phyloP scores from a whole-genome alignment of 1,140 invertebrate genomes.

The Sarcophaga peregrina region DNA sequence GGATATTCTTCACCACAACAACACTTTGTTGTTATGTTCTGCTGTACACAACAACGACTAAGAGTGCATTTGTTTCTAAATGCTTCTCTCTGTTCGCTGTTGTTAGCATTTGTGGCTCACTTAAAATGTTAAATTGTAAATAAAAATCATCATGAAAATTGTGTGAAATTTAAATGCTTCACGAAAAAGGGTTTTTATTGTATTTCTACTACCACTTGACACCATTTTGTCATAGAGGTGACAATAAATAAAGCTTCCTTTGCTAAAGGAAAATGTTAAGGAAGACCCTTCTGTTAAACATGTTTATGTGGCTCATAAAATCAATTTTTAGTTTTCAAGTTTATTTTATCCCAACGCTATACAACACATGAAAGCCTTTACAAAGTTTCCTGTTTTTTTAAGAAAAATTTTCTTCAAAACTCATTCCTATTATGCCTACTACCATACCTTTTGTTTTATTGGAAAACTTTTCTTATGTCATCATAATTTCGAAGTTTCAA shows the following conservation, averaged over 20 bases:
- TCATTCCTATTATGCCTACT: too few relatives aligned
- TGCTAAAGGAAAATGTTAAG: too few relatives aligned
- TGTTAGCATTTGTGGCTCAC: background rate
- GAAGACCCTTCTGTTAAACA: background rate
- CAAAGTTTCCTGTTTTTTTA: background rate
- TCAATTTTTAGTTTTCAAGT: background rate
- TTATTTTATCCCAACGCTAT: background rate
- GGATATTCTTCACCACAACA: background rate
- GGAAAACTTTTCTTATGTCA: background rate
- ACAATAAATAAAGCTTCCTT: background rate
- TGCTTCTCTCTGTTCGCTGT: background rate
- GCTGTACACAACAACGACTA: too few relatives aligned
- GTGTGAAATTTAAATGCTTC: background rate
- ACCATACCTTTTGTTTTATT: too few relatives aligned
- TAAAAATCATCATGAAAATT: background rate
- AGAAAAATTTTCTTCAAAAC: too few relatives aligned
- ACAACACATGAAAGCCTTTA: background rate
- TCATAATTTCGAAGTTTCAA: background rate
- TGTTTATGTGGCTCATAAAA: background rate
- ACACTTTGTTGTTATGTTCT: too few relatives aligned
- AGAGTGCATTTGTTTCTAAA: background rate
- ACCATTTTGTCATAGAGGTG: background rate
- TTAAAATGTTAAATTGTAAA: slow-evolving; percentile 2
- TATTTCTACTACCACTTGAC: background rate
- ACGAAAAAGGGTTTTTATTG: background rate